Evolutionary conservation across 2,888 invertebrate genomes (phyloP).

Genomic region (Ctenicera cuprea): DNA sequence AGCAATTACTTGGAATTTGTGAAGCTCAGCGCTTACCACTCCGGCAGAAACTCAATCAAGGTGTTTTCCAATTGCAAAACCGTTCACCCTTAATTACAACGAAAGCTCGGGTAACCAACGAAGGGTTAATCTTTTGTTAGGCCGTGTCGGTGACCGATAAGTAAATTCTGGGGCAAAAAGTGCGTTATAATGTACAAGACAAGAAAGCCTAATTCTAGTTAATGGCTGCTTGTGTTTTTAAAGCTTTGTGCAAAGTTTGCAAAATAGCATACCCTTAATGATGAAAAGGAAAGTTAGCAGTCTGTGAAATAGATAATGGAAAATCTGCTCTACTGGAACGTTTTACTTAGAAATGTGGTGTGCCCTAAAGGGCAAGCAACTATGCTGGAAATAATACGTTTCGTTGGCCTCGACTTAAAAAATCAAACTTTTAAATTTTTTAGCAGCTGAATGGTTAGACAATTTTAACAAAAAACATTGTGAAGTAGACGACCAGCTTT

Average conservation of each 20-base stretch:
- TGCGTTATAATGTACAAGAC: background rate
- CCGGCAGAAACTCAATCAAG: conserved; percentile 1
- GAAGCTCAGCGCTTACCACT: background rate
- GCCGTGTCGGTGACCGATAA: background rate
- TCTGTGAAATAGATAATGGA: conserved; percentile 24
- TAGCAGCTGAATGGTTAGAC: no score
- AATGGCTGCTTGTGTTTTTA: conserved; percentile 15
- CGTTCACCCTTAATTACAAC: conserved; percentile 1
- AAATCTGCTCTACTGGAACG: conserved; percentile 3
- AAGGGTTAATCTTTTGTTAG: conserved; percentile 6
- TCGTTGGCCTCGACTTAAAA: background rate
- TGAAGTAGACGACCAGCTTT: no score
- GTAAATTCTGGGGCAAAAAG: background rate
- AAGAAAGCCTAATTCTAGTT: background rate
- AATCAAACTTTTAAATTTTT: no score
- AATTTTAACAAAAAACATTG: no score
- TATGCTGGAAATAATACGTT: background rate
- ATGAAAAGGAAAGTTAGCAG: conserved; percentile 12
- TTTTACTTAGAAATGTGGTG: background rate
- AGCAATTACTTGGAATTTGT: conserved; percentile 2
- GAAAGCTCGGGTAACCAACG: background rate
- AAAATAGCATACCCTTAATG: conserved; percentile 5
- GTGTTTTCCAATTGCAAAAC: conserved; percentile 1
- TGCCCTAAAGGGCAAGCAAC: background rate
- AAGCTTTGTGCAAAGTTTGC: conserved; percentile 8